phyloP scores from a whole-genome alignment of 2,797 vertebrate genomes.

The Gallinago nigripennis region DNA sequence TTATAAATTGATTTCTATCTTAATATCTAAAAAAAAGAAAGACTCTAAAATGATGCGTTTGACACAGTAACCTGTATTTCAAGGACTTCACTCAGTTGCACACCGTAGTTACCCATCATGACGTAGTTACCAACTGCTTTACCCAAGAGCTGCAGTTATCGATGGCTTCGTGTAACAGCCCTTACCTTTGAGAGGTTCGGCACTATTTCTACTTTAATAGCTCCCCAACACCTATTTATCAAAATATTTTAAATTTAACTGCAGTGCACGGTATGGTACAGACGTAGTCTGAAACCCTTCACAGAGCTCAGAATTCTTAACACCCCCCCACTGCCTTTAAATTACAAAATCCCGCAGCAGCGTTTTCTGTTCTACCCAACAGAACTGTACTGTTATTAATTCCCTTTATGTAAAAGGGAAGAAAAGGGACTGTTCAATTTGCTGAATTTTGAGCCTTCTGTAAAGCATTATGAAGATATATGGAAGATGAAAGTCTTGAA shows the following conservation, averaged over 20 bases:
- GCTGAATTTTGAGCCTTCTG: not conserved
- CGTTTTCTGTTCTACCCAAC: not conserved
- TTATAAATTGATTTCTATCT: not conserved
- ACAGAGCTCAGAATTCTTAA: not conserved
- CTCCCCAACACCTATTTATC: not conserved
- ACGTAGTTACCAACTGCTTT: not conserved
- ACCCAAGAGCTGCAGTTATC: not conserved
- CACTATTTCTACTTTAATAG: not conserved
- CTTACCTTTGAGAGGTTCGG: not conserved
- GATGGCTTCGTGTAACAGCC: not conserved
- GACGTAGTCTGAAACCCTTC: not conserved
- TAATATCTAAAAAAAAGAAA: not conserved
- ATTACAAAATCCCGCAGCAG: not conserved
- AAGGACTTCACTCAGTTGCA: not conserved
- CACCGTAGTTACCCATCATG: not conserved
- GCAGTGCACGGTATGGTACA: not conserved
- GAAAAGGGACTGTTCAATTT: not conserved
- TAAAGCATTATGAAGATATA: not conserved
- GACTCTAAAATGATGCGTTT: not conserved
- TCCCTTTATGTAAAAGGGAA: not conserved
- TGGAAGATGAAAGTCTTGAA: not conserved
- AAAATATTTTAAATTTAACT: not conserved
- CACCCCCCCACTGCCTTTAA: rapidly evolving
- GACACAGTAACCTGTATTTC: not conserved
- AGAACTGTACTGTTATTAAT: not conserved